Evolutionary conservation across 2,888 invertebrate species (phyloP).

Genomic region (Actias luna): DNA sequence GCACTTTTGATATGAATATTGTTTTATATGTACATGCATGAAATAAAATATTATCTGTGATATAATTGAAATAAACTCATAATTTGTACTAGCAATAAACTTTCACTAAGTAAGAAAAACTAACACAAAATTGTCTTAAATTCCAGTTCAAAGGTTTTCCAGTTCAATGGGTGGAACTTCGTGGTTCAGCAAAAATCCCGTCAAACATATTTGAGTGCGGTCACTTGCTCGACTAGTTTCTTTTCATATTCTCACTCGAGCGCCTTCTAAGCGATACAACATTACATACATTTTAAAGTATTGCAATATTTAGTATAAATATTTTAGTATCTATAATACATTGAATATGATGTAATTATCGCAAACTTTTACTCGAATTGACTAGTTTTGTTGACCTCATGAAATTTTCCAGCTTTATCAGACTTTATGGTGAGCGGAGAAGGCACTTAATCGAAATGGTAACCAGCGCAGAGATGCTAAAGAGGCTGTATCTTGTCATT

Average conservation of each 20-base stretch:
- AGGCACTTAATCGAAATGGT: no score
- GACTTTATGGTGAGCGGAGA: no score
- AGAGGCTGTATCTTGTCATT: no score
- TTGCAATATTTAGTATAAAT: not conserved
- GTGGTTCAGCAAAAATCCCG: slow-evolving; percentile 40
- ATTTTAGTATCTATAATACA: not conserved
- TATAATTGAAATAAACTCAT: not conserved
- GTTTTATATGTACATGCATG: no score
- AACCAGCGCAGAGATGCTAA: no score
- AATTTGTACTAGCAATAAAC: slow-evolving; percentile 16
- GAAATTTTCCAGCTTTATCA: no score
- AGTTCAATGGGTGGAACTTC: slow-evolving; percentile 34
- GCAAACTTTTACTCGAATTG: no score
- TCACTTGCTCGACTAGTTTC: slow-evolving; percentile 25
- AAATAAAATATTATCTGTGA: not conserved
- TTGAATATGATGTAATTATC: no score
- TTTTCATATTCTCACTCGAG: not conserved
- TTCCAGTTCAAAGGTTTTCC: slow-evolving; percentile 33
- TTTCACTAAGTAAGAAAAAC: slow-evolving; percentile 21
- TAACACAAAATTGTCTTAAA: slow-evolving; percentile 3
- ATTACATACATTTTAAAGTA: not conserved
- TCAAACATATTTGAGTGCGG: slow-evolving; percentile 43
- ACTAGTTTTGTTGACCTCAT: no score
- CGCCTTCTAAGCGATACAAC: not conserved
- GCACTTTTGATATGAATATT: no score